Conservation (phyloP, 2,888 invertebrate genomes). For the Enoplolaimus lenunculus region DNA sequence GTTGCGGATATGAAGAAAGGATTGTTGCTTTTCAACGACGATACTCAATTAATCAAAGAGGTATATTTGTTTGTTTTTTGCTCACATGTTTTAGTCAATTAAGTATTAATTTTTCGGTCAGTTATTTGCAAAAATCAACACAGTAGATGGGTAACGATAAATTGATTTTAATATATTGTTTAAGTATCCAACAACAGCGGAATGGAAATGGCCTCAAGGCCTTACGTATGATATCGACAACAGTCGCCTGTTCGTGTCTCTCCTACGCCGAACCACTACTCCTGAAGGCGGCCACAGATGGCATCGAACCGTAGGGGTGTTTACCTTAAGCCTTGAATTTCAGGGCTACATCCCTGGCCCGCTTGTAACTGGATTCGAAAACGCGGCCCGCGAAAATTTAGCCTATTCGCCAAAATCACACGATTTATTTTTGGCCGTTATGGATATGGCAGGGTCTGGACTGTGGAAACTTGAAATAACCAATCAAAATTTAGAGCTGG, state of each 20-base stretch:
- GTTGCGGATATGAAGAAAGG: slow-evolving; percentile 23
- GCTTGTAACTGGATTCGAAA: slow-evolving; percentile 10
- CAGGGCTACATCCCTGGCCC: slow-evolving; percentile 16
- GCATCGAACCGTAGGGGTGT: slow-evolving; percentile 8
- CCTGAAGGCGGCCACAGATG: slow-evolving; percentile 3
- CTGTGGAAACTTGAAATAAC: slow-evolving; percentile 11
- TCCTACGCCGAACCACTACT: neutral
- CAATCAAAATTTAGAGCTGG: neutral
- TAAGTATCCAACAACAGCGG: neutral
- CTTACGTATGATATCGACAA: slow-evolving; percentile 21
- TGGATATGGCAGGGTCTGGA: slow-evolving; percentile 18
- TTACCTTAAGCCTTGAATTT: slow-evolving; percentile 10
- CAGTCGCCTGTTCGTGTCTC: slow-evolving; percentile 5
- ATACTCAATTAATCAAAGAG: slow-evolving; percentile 20
- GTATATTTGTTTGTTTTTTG: no score
- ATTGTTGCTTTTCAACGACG: slow-evolving; percentile 19
- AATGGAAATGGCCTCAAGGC: slow-evolving; percentile 25
- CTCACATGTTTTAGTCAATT: no score
- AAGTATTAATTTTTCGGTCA: no score
- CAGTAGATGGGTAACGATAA: no score
- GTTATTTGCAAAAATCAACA: no score
- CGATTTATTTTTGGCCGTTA: slow-evolving; percentile 20
- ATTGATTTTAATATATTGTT: no score
- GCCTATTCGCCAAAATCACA: neutral
- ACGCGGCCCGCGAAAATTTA: slow-evolving; percentile 21